phyloP scores from a whole-genome alignment of 1,140 invertebrate species.

The Polypedilum vanderplanki region DNA sequence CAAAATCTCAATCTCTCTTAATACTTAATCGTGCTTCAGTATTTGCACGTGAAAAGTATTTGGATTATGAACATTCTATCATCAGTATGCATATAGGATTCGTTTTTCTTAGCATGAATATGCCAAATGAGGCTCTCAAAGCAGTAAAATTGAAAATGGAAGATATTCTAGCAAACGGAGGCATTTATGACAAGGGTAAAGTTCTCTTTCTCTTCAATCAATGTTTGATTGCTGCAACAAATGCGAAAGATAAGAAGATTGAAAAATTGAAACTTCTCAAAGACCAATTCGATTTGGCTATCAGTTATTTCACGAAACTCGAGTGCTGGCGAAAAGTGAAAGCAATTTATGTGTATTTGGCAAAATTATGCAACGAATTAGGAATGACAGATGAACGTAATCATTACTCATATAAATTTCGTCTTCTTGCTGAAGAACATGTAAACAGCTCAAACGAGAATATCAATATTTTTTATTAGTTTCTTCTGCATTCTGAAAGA shows the following conservation, averaged over 20 bases:
- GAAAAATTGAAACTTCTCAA: slow-evolving; percentile 55
- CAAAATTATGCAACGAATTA: slow-evolving; percentile 59
- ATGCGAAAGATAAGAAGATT: slow-evolving; percentile 45
- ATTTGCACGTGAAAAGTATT: slow-evolving; percentile 60
- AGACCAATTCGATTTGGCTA: slow-evolving; percentile 57
- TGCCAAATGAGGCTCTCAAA: slow-evolving; percentile 63
- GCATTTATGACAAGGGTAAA: slow-evolving; percentile 68
- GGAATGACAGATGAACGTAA: slow-evolving; percentile 58
- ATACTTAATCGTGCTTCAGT: slow-evolving; percentile 63
- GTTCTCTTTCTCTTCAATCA: slow-evolving; percentile 50
- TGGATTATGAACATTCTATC: slow-evolving; percentile 65
- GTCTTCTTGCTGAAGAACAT: no score
- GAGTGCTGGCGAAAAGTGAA: slow-evolving; percentile 66
- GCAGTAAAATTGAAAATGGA: slow-evolving; percentile 63
- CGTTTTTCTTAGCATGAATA: slow-evolving; percentile 61
- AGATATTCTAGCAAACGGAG: slow-evolving; percentile 68
- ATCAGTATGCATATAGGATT: slow-evolving; percentile 74
- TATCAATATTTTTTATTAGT: no score
- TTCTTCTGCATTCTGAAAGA: no score
- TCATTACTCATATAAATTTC: slow-evolving; percentile 54
- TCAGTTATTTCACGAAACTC: slow-evolving; percentile 60
- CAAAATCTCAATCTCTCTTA: slow-evolving; percentile 49
- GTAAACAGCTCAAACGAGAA: no score
- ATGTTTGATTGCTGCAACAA: slow-evolving; percentile 56
- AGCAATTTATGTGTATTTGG: slow-evolving; percentile 55